Evolutionary conservation across 2,797 vertebrate species (phyloP).

Genomic region (Sebastiscus albofasciatus): DNA sequence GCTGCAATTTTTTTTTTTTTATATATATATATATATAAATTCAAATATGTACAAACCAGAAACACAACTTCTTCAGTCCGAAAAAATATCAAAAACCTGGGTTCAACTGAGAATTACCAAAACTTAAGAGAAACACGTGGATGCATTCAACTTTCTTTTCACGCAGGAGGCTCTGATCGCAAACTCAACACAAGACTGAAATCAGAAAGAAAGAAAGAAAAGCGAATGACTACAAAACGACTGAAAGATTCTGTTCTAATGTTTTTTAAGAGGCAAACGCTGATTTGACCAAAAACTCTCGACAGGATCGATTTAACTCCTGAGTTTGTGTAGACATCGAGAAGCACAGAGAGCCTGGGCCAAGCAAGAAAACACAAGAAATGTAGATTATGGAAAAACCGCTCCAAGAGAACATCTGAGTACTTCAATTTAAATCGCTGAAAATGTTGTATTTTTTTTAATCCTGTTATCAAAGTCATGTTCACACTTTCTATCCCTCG

Average conservation of each 20-base stretch:
- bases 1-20: background rate
- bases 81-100: background rate
- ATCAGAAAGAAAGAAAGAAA: background rate
- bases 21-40: background rate
- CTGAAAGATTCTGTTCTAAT: background rate
- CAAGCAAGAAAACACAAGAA: background rate
- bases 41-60: constrained; percentile 34
- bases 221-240: background rate
- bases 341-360: background rate
- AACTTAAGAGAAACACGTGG: background rate
- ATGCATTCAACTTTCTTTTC: background rate
- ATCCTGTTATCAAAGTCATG: background rate
- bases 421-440: background rate
- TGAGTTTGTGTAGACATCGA: background rate
- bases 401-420: background rate
- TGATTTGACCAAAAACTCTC: background rate
- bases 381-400: background rate
- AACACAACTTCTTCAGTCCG: background rate
- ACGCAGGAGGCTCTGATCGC: background rate
- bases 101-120: background rate
- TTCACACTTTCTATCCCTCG: background rate
- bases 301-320: background rate
- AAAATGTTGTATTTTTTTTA: constrained; percentile 7
- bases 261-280: constrained; percentile 13
- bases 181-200: constrained; percentile 19